These are phyloP conservation scores for Sebastes oblongus DNA, from an alignment of 2,797 vertebrate species.

Conservation along the genomic window DNA sequence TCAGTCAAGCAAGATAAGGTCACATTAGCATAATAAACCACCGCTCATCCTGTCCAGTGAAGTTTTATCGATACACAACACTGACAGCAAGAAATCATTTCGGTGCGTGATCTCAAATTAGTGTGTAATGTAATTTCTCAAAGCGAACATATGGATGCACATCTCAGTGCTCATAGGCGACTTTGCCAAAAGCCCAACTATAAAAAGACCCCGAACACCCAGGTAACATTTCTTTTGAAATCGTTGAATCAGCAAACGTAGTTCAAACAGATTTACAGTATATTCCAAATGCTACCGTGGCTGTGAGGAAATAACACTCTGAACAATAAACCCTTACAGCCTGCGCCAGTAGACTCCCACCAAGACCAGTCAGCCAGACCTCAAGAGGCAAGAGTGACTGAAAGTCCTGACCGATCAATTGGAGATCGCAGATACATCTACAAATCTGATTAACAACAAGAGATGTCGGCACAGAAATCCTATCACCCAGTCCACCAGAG, in stretches of 20 bases:
- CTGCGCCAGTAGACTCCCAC: background rate
- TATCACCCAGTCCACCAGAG: background rate
- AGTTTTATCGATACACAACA: constrained; percentile 34
- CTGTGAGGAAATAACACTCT: background rate
- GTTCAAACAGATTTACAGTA: background rate
- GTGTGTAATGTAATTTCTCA: constrained; percentile 15
- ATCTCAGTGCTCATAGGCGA: background rate
- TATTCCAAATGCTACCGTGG: background rate
- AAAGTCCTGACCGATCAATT: background rate
- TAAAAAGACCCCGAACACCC: background rate
- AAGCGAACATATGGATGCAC: background rate
- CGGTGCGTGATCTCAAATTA: background rate
- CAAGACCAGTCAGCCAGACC: background rate
- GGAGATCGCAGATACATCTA: background rate
- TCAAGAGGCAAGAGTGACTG: background rate
- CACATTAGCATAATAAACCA: constrained; percentile 68
- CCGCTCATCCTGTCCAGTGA: constrained; percentile 25
- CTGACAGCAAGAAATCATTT: constrained; percentile 20
- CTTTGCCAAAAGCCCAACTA: background rate
- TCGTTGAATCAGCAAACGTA: background rate
- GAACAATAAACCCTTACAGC: background rate
- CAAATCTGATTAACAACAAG: background rate
- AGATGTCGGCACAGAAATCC: background rate
- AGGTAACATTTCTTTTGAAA: background rate
- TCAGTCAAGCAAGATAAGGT: constrained; percentile 67